phyloP scores from a whole-genome alignment of 2,113 vertebrate species.

The Hypanus sabinus region DNA sequence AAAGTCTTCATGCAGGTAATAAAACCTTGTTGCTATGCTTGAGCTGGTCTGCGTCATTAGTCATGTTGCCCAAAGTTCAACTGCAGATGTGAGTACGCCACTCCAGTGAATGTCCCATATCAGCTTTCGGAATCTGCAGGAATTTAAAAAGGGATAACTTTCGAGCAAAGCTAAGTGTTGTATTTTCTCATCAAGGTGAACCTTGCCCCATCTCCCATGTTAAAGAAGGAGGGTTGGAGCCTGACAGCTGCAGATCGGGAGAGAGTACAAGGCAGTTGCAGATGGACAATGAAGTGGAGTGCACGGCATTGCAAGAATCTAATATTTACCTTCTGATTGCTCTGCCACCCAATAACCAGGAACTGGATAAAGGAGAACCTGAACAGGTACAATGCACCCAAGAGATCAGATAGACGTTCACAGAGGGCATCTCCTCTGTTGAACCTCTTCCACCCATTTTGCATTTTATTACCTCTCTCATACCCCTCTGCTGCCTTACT shows the following conservation, averaged over 20 bases:
- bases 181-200: neutral
- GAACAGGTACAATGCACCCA: neutral
- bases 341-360: neutral
- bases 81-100: neutral
- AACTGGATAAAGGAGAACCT: too few species aligned
- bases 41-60: neutral
- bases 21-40: neutral
- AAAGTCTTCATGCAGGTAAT: neutral
- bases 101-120: neutral
- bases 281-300: neutral
- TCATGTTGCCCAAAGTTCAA: neutral
- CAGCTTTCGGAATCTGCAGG: neutral
- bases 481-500: neutral
- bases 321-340: neutral
- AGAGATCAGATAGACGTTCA: too few species aligned
- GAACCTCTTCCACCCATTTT: neutral
- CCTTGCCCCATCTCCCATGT: neutral
- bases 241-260: neutral
- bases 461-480: neutral
- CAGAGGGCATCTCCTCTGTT: neutral
- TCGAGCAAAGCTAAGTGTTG: too few species aligned
- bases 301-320: neutral
- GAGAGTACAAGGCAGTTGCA: neutral
- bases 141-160: neutral
- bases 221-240: neutral